phyloP scores from a whole-genome alignment of 2,797 vertebrate species.

The Sarcophilus harrisii region DNA sequence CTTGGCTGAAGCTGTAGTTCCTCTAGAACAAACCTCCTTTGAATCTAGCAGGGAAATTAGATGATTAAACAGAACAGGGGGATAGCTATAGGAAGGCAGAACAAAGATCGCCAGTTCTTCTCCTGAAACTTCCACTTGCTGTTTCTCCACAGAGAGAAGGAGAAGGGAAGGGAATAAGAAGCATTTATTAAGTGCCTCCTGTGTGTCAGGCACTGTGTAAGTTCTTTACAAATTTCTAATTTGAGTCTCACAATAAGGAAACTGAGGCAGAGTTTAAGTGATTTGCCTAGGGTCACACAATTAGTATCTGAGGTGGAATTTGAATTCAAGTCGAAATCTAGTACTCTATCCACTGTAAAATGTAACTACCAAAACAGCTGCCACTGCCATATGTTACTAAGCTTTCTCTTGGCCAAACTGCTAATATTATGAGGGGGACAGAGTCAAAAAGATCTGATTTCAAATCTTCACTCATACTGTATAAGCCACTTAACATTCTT shows the following conservation, averaged over 20 bases:
- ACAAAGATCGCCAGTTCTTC: not conserved
- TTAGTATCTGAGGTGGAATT: not conserved
- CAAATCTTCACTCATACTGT: not conserved
- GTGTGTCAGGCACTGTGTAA: not conserved
- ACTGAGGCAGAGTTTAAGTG: not conserved
- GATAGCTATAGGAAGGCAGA: not conserved
- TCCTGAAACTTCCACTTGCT: not conserved
- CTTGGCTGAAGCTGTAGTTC: not conserved
- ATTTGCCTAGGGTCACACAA: not conserved
- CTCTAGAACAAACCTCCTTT: not conserved
- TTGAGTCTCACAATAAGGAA: not conserved
- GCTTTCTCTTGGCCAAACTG: not conserved
- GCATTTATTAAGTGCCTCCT: not conserved
- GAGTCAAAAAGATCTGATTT: not conserved
- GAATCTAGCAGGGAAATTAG: constrained; percentile 31
- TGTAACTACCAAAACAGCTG: not conserved
- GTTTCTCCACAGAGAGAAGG: not conserved
- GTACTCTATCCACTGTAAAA: not conserved
- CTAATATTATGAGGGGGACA: not conserved
- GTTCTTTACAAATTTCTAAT: not conserved
- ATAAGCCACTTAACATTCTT: not conserved
- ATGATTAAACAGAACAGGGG: no score
- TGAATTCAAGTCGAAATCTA: not conserved
- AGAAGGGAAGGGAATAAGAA: not conserved
- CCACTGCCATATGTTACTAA: not conserved